Base-by-base conservation (phyloP, 2,888 invertebrate species). In the Brachypalpus laphriformis region DNA sequence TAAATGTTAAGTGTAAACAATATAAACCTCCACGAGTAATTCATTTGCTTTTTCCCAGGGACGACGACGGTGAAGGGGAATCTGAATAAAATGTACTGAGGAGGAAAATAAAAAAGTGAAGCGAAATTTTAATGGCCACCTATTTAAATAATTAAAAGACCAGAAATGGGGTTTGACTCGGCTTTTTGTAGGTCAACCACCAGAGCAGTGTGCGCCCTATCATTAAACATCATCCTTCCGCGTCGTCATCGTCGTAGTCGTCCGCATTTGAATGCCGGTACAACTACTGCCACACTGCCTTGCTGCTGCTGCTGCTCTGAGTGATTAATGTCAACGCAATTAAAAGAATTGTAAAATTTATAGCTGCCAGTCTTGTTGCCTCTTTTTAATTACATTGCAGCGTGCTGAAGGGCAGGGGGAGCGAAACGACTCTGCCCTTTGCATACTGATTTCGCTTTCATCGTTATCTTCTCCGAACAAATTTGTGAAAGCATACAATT, bases 301-400 rank as follows among this genome's bases (percentile, higher is more conserved):
- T 16, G 6, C 20, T 61, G 16, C 57, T 2, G 2, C n/a, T 56
- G 9, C 49, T 76, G 37, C 42, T 63, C 59, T 65, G 71, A 75
- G 80, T 85, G 85, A 81, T 85, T 80, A 80, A 80, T 81, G 85
- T 85, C 85, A 85, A 85, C 85, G 80, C 85, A 85, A 85, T 85
- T 85, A 81, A 76, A 85, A 71, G 80, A 80, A 85, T 85, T 85
- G 85, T 81, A 71, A 85, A 85, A 85, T 85, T 85, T 80, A 85
- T 81, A 65, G 66, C 85, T 65, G 56, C 68, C 25, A 37, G 78
- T 78, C 68, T 72, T 72, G 75, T 40, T 70, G 74, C 37, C 18
- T 56, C 70, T 75, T 85, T 78, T 80, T 85, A 85, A 85, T 85
- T 85, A 78, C 37, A 25, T 49, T 34, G 20, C 72, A 70, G 61